Evolutionary conservation across 1,140 invertebrate genomes (phyloP).

Genomic region (Neocloeon triangulifer): DNA sequence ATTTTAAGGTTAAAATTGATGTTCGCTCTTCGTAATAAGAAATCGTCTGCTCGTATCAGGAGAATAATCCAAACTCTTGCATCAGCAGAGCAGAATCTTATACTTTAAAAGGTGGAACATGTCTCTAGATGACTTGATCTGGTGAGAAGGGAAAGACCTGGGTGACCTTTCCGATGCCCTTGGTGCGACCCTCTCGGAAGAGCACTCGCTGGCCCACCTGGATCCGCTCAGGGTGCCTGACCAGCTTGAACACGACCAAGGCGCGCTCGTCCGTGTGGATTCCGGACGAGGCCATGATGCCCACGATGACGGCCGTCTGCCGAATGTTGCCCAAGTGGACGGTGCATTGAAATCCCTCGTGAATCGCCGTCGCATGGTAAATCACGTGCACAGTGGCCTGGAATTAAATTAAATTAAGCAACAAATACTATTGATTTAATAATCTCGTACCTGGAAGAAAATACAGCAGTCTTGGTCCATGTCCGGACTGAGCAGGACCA

Average conservation of each 20-base stretch:
- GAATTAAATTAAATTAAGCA: no score
- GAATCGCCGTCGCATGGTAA: neutral
- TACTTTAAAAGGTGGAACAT: no score
- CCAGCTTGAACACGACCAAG: slow-evolving; percentile 70
- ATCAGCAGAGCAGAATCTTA: no score
- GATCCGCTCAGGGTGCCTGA: slow-evolving; percentile 79
- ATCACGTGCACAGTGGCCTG: slow-evolving; percentile 61
- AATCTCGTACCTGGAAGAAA: slow-evolving; percentile 48
- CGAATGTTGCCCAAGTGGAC: slow-evolving; percentile 86
- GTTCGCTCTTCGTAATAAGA: no score
- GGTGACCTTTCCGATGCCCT: slow-evolving; percentile 77
- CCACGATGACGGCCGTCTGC: slow-evolving; percentile 74
- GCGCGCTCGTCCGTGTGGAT: slow-evolving; percentile 65
- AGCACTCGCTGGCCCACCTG: slow-evolving; percentile 63
- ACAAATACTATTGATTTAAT: neutral
- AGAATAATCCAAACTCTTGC: no score
- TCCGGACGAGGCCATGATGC: slow-evolving; percentile 31
- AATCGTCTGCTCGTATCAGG: no score
- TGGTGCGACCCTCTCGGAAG: slow-evolving; percentile 69
- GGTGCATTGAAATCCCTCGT: slow-evolving; percentile 73
- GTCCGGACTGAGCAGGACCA: slow-evolving; percentile 40
- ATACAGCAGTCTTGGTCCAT: slow-evolving; percentile 37
- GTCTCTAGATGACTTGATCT: slow-evolving; percentile 1
- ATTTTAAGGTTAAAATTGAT: no score
- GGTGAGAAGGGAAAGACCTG: slow-evolving; percentile 44